Evolutionary conservation across 2,888 invertebrate genomes (phyloP), one percentile per base, ranked within the genome.

Genomic region (Metopia argyrocephala): DNA sequence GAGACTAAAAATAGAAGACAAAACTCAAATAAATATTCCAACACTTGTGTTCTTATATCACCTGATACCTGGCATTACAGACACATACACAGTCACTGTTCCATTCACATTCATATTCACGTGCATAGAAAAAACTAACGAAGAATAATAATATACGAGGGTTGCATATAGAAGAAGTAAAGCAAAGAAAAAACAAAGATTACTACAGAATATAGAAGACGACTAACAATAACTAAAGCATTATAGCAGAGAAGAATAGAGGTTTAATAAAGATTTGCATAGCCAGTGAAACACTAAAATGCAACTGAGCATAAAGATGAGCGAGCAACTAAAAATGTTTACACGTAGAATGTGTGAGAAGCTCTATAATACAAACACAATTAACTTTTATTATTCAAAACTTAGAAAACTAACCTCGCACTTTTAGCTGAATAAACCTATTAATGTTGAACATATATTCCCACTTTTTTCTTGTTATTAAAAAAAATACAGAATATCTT

Each of bases 191-290:
- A 15, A 15, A 12, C 3, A 31, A 31, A 31, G n/a, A n/a, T n/a
- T n/a, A n/a, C n/a, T n/a, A n/a, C n/a, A 12, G 31, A 31, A 31
- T 3, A 12, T 31, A 31, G 3, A 12, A 31, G n/a, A n/a, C n/a
- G n/a, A n/a, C n/a, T 31, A 12, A 12, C 1, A 31, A 15, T 15
- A 38, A 38, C 38, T 38, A 38, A 38, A 38, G 38, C 9, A 27
- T 18, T 31, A 27, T 6, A 25, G 9, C 45, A 31, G 20, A 66
- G 52, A 31, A 52, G 54, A 65, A 61, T 66, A 74, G 48, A 66
- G 74, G 46, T 70, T 70, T 78, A 78, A 76, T 78, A 74, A 61
- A 69, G 81, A 81, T 81, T 81, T 81, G 70, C 78, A 78, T 81
- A 78, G 70, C 66, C 9, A 1, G 15, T 12, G 15, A 15, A 3